Percentiles rank a stretch among this genome's conserved stretches.
phyloP scores from a whole-genome alignment of 2,888 invertebrate genomes.

The Diachrysia chrysitis region DNA sequence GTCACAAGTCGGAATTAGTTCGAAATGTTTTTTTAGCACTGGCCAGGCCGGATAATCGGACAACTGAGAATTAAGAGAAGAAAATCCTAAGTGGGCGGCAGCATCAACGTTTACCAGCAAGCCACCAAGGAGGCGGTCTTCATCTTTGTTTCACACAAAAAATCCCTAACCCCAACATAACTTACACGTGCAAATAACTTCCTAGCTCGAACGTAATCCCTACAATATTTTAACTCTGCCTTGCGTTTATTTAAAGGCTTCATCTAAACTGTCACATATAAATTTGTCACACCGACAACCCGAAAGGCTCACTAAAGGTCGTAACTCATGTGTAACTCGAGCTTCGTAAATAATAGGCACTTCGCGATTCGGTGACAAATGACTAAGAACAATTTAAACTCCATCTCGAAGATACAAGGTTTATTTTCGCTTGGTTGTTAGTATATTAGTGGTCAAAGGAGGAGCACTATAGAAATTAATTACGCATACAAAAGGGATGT shows the following conservation, averaged over 20 bases:
- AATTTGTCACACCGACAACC: constrained; percentile 74
- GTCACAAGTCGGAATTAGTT: too few species aligned
- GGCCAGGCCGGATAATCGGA: too few species aligned
- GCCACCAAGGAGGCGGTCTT: not conserved
- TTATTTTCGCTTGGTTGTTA: constrained; percentile 48
- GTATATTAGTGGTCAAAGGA: constrained; percentile 63
- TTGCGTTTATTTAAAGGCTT: constrained; percentile 68
- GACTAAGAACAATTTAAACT: constrained; percentile 39
- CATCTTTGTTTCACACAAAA: constrained; percentile 1
- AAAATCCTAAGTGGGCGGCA: too few species aligned
- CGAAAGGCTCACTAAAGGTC: constrained; percentile 67
- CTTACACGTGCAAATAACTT: constrained; percentile 41
- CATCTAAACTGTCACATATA: constrained; percentile 72
- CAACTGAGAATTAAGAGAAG: too few species aligned
- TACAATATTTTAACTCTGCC: constrained; percentile 60
- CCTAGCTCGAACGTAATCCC: constrained; percentile 56
- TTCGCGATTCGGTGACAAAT: constrained; percentile 40
- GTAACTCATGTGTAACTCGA: constrained; percentile 71
- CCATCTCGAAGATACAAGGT: constrained; percentile 54
- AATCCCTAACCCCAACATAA: constrained; percentile 3
- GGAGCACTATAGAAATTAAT: constrained; percentile 75
- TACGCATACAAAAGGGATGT: constrained; percentile 74
- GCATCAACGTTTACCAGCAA: not conserved
- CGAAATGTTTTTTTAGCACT: too few species aligned
- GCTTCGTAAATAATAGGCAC: constrained; percentile 69